Conservation (phyloP, 2,797 vertebrate genomes). For the Simalia tracyae region DNA sequence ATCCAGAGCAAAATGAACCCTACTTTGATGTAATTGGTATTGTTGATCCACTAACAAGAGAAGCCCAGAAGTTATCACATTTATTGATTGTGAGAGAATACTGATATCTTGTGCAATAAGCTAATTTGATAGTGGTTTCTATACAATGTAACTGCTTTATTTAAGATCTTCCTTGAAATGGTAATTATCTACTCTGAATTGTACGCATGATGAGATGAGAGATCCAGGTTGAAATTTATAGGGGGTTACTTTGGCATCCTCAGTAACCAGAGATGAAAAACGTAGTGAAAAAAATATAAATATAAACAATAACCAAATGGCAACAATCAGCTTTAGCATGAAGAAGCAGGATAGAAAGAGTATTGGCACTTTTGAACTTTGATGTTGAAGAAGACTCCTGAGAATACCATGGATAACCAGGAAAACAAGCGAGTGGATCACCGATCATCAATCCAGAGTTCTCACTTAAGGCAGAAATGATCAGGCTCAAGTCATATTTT, state of each 20-base stretch:
- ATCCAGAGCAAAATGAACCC: slow-evolving; percentile 81
- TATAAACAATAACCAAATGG: not conserved
- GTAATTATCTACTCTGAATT: not conserved
- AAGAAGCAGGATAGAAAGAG: not conserved
- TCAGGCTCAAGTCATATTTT: not conserved
- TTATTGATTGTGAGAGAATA: slow-evolving; percentile 85
- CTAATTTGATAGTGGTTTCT: not conserved
- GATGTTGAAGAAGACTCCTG: not conserved
- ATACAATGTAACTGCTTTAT: not conserved
- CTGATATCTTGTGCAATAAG: not conserved
- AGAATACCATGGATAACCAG: not conserved
- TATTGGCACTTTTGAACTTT: not conserved
- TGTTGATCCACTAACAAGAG: slow-evolving; percentile 90
- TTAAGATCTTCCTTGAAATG: not conserved
- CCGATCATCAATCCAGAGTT: not conserved
- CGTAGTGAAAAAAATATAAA: not conserved
- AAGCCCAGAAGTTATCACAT: slow-evolving; percentile 90
- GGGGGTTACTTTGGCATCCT: not conserved
- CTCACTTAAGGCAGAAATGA: not conserved
- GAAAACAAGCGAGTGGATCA: not conserved
- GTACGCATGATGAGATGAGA: not conserved
- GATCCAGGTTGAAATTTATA: not conserved
- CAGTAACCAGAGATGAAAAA: not conserved
- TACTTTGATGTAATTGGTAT: slow-evolving; percentile 87
- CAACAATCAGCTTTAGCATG: not conserved